These are phyloP conservation scores for Beris chalybata DNA, from an alignment of 2,888 invertebrate genomes.

Conservation along the genomic window DNA sequence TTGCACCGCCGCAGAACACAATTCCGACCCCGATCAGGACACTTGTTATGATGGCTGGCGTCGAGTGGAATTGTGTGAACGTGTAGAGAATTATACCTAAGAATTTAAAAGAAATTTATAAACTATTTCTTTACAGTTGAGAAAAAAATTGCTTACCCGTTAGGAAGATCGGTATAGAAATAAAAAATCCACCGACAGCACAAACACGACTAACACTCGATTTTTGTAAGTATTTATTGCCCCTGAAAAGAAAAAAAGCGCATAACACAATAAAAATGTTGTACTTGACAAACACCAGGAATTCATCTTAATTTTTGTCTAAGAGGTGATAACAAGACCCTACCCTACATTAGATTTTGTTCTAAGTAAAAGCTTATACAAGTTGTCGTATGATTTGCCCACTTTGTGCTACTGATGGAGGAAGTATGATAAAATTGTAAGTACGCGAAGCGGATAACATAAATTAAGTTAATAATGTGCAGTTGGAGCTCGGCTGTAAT, in stretches of 20 bases:
- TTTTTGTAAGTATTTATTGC: slow-evolving; percentile 89
- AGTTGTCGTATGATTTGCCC: too few species aligned
- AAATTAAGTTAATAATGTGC: too few species aligned
- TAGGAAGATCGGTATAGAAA: slow-evolving; percentile 91
- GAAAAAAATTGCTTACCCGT: slow-evolving; percentile 66
- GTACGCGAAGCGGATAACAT: too few species aligned
- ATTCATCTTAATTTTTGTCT: slow-evolving; percentile 9
- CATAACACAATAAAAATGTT: neutral
- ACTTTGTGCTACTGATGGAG: too few species aligned
- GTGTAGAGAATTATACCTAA: slow-evolving; percentile 89
- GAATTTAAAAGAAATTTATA: slow-evolving; percentile 45
- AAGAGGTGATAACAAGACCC: neutral
- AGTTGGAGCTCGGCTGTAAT: too few species aligned
- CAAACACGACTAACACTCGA: slow-evolving; percentile 88
- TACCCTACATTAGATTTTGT: too few species aligned
- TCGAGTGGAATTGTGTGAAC: slow-evolving; percentile 89
- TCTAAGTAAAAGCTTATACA: too few species aligned
- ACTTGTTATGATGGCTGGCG: slow-evolving; percentile 88
- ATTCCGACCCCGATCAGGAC: slow-evolving; percentile 89
- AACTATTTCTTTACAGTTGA: neutral
- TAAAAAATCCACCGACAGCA: slow-evolving; percentile 91
- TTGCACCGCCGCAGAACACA: slow-evolving; percentile 88
- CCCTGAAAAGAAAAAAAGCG: slow-evolving; percentile 63
- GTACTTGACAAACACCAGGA: neutral
- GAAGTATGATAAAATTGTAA: too few species aligned